Conservation (phyloP, 2,113 vertebrate genomes). For the Tympanuchus pallidicinctus region DNA sequence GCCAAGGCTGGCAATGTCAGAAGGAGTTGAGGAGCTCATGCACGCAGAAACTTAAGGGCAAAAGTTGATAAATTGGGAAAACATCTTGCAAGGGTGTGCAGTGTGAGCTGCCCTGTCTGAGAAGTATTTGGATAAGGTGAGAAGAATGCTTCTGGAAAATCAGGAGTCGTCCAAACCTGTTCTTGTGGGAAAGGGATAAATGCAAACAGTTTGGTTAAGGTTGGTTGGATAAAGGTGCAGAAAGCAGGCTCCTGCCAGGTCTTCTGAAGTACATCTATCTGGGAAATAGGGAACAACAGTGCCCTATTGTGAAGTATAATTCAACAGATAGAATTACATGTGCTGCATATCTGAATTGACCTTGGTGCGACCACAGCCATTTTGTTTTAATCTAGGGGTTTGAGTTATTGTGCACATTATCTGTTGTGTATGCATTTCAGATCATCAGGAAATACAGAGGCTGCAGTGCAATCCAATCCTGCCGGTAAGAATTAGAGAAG, state of each 20-base stretch:
- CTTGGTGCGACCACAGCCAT: not conserved
- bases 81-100: not conserved
- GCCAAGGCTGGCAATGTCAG: not conserved
- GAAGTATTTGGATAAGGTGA: not conserved
- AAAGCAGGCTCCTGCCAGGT: not conserved
- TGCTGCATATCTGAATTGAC: not conserved
- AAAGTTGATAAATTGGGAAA: not conserved
- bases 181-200: not conserved
- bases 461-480: rapidly evolving
- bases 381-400: not conserved
- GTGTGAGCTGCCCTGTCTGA: not conserved
- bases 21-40: not conserved
- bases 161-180: not conserved
- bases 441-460: rapidly evolving
- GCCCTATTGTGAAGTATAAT: not conserved
- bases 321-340: not conserved
- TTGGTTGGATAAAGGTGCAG: not conserved
- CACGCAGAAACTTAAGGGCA: not conserved
- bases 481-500: not conserved
- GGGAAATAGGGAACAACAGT: not conserved
- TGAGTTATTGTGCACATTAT: not conserved
- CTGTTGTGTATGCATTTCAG: not conserved
- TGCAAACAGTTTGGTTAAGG: not conserved
- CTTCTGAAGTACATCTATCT: not conserved
- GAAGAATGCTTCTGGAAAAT: not conserved